These are phyloP conservation scores for Anarrhichthys ocellatus DNA, from an alignment of 2,113 vertebrate species.

Conservation along the genomic window DNA sequence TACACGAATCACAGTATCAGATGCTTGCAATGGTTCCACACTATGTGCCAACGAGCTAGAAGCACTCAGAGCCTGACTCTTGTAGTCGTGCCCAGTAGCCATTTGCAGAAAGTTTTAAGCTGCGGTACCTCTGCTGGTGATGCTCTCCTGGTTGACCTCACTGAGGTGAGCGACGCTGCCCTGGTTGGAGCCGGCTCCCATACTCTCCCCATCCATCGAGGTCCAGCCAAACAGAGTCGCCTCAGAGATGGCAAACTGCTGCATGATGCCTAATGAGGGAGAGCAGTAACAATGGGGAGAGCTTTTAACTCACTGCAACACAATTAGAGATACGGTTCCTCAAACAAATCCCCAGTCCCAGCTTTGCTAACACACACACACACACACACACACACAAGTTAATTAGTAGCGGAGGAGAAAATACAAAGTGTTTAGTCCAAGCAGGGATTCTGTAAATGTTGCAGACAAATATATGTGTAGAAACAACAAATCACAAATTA, in stretches of 20 bases:
- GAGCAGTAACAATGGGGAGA: not conserved
- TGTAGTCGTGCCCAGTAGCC: not conserved
- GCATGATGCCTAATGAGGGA: conserved; percentile 89
- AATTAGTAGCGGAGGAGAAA: not conserved
- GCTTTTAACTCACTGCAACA: not conserved
- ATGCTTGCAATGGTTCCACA: too few relatives aligned
- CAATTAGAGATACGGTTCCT: not conserved
- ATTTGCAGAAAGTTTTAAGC: not conserved
- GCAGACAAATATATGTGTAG: conserved; percentile 3
- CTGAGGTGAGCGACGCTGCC: conserved; percentile 92
- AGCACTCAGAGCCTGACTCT: not conserved
- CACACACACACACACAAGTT: not conserved
- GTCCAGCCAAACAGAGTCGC: conserved; percentile 96
- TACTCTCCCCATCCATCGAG: conserved; percentile 95
- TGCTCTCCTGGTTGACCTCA: conserved; percentile 95
- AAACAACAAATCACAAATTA: not conserved
- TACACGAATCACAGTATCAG: not conserved
- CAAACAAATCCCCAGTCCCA: not conserved
- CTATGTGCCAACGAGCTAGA: not conserved
- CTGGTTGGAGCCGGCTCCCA: conserved; percentile 92
- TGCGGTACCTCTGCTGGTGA: conserved; percentile 85
- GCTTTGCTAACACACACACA: not conserved
- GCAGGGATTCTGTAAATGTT: conserved; percentile 1
- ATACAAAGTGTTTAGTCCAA: not conserved
- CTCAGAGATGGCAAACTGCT: conserved; percentile 98